phyloP scores from a whole-genome alignment of 1,140 invertebrate species.

The Dendroctonus valens region DNA sequence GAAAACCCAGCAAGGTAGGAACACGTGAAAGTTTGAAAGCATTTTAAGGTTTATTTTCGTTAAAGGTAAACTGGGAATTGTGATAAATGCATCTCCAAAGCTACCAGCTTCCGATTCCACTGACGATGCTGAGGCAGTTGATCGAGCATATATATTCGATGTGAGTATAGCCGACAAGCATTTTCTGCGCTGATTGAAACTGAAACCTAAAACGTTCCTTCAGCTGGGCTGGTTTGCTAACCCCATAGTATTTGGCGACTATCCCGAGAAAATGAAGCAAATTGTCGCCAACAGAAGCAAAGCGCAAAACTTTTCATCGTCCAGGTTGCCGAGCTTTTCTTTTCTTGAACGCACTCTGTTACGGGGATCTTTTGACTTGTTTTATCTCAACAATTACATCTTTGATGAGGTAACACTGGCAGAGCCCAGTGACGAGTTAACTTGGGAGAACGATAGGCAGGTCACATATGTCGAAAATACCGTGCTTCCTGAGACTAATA shows the following conservation, averaged over 20 bases:
- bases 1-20: constrained; percentile 42
- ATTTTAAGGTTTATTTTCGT: not conserved
- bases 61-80: not conserved
- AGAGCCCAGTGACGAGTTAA: constrained; percentile 2
- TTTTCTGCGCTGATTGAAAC: not conserved
- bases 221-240: constrained; percentile 62
- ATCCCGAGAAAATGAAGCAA: constrained; percentile 60
- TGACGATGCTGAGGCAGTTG: constrained; percentile 19
- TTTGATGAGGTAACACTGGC: constrained; percentile 1
- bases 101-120: constrained; percentile 12
- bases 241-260: constrained; percentile 65
- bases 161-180: not conserved
- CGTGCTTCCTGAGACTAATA: not conserved
- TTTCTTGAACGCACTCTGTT: constrained; percentile 58
- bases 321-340: constrained; percentile 50
- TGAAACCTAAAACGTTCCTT: constrained; percentile 2
- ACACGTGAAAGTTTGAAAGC: not conserved
- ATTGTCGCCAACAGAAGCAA: constrained; percentile 57
- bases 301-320: constrained; percentile 57
- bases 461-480: not conserved
- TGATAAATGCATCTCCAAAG: not conserved
- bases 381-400: constrained; percentile 15
- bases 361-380: constrained; percentile 45
- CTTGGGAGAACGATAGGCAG: constrained; percentile 16
- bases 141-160: constrained; percentile 13